Conservation (phyloP, 2,888 invertebrate species). For the Tachina fera region DNA sequence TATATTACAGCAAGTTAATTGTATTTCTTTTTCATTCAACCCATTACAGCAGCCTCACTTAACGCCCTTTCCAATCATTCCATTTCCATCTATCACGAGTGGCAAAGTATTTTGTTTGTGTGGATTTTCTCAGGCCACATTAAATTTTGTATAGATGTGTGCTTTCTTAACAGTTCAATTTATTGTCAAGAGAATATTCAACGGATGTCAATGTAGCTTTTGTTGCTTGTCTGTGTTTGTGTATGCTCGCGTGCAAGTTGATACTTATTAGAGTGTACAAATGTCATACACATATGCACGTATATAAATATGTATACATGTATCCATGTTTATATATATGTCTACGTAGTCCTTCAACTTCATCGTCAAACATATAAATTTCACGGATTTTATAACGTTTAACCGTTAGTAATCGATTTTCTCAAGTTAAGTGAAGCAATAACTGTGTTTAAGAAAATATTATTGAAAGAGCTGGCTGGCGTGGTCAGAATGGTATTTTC, state of each 20-base stretch:
- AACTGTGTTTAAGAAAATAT: slow-evolving; percentile 42
- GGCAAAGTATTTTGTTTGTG: slow-evolving; percentile 20
- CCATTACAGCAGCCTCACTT: slow-evolving; percentile 41
- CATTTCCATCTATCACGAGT: slow-evolving; percentile 20
- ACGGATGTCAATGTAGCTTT: slow-evolving; percentile 52
- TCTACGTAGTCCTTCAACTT: not conserved
- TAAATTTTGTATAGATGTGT: slow-evolving; percentile 26
- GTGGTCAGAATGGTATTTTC: slow-evolving; percentile 36
- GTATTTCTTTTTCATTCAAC: slow-evolving; percentile 52
- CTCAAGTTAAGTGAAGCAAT: slow-evolving; percentile 29
- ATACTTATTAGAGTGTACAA: slow-evolving; percentile 17
- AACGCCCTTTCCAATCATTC: slow-evolving; percentile 26
- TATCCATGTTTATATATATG: not conserved
- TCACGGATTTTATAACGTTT: slow-evolving; percentile 49
- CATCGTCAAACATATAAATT: slow-evolving; percentile 45
- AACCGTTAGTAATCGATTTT: slow-evolving; percentile 55
- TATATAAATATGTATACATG: not conserved
- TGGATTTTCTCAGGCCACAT: slow-evolving; percentile 48
- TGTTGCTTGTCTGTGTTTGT: slow-evolving; percentile 19
- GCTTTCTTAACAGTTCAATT: slow-evolving; percentile 66
- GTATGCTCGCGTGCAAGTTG: slow-evolving; percentile 16
- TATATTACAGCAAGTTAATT: slow-evolving; percentile 67
- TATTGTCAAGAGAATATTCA: slow-evolving; percentile 63
- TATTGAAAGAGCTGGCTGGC: slow-evolving; percentile 42
- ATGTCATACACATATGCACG: not conserved